Evolutionary conservation across 2,113 vertebrate species (phyloP), one percentile per base, ranked within the genome.

Genomic region (Engystomops pustulosus): DNA sequence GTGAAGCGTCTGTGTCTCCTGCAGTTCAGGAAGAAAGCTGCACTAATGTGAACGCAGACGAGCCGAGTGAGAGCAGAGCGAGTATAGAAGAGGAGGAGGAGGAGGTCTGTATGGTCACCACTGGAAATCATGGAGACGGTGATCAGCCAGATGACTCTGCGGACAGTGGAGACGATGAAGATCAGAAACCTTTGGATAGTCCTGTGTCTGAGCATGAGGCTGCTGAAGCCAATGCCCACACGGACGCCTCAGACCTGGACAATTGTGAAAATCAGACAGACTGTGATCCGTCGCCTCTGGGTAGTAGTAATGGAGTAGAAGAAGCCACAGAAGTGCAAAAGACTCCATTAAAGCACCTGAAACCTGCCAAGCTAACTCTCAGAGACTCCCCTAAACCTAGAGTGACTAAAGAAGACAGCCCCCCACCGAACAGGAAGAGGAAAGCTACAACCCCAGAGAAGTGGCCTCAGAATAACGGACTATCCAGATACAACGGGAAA

Each of bases 281-380:
- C 25, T 12, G 32, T 58, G 68, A 44, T 20, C 9, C 15, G n/a
- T 80, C 78, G 32, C 58, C 18, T 11, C 8, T 80, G 38, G 25
- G 53, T 10, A 67, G 32, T 36, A 84, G 72, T 5, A 84, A 84
- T 77, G 83, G 83, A 14, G 34, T 85, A 6, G 47, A 70, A 18
- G 15, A 8, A 3, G 27, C 18, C 30, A 70, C 67, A 41, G 20
- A 53, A 11, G 34, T 10, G 55, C 18, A 12, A 10, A 7, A 32
- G 7, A 67, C 9, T 20, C 18, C n/a, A 4, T 4, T n/a, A 23
- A 34, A 55, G 36, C 49, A 32, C 30, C 20, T 77, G 20, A 78
- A 78, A 38, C 75, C n/a, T n/a, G 38, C 41, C 4, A 81, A 18
- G 27, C 23, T 4, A 15, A 11, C 68, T 1, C 47, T 0, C 45